These are phyloP conservation scores for Heterodera schachtii DNA, from an alignment of 1,140 invertebrate species.

Conservation along the genomic window DNA sequence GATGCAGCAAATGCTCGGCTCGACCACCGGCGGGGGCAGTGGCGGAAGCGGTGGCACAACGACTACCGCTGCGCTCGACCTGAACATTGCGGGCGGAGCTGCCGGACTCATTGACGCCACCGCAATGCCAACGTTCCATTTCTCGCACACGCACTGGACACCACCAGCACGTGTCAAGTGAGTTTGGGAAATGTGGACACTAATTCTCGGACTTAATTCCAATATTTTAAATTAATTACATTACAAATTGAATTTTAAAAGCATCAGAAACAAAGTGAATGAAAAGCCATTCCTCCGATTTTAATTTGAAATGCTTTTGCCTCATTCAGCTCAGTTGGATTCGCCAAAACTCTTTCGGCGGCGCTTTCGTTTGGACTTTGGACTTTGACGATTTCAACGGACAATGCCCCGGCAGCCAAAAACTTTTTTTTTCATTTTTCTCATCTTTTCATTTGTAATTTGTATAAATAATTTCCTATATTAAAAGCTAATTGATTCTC, in stretches of 20 bases:
- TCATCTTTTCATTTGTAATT: too few relatives aligned
- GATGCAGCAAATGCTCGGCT: slow-evolving; percentile 90
- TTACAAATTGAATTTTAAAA: too few relatives aligned
- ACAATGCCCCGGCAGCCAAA: slow-evolving; percentile 65
- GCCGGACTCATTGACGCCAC: background rate
- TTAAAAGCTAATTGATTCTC: too few relatives aligned
- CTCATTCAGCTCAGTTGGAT: slow-evolving; percentile 86
- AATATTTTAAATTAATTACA: too few relatives aligned
- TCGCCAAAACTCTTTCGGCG: slow-evolving; percentile 83
- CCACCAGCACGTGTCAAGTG: slow-evolving; percentile 36
- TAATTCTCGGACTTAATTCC: too few relatives aligned
- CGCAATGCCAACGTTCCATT: background rate
- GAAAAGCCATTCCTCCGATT: background rate
- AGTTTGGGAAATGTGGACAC: slow-evolving; percentile 69
- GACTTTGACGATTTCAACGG: slow-evolving; percentile 95
- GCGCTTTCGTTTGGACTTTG: slow-evolving; percentile 93
- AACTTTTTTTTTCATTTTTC: too few relatives aligned
- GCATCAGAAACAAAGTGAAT: slow-evolving; percentile 34
- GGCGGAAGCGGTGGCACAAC: background rate
- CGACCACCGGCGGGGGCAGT: slow-evolving; percentile 30
- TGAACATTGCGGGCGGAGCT: background rate
- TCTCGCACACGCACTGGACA: background rate
- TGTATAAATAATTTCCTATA: too few relatives aligned
- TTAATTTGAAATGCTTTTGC: background rate
- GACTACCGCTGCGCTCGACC: slow-evolving; percentile 1